Conservation (phyloP, 2,797 vertebrate species). For the Rhinatrema bivittatum region DNA sequence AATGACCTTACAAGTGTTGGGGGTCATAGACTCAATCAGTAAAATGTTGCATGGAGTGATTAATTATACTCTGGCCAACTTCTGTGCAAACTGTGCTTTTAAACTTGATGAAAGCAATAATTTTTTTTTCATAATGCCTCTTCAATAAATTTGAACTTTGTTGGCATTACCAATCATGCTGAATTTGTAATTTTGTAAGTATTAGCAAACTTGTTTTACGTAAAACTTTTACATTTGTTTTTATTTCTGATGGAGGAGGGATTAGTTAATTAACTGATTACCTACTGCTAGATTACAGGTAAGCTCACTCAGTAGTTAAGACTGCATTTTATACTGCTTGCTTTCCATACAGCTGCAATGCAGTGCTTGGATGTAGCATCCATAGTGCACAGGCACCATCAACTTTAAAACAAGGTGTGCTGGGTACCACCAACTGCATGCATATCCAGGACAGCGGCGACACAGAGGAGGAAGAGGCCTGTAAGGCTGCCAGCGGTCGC, state of each 20-base stretch:
- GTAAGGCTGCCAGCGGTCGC: no score
- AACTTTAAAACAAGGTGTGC: no score
- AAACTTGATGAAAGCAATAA: conserved; percentile 42
- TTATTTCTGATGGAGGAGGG: conserved; percentile 33
- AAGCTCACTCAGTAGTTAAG: conserved; percentile 1
- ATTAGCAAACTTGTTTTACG: conserved; percentile 31
- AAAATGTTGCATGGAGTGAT: conserved; percentile 49
- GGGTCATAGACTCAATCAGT: conserved; percentile 52
- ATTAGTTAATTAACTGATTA: conserved; percentile 35
- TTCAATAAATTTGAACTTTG: conserved; percentile 30
- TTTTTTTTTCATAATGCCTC: conserved; percentile 29
- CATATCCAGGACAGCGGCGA: no score
- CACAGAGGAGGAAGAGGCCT: no score
- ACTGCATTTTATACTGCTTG: no score
- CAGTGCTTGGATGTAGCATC: no score
- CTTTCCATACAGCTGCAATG: no score
- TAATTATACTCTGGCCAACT: no score
- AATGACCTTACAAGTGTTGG: conserved; percentile 44
- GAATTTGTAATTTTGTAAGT: conserved; percentile 27
- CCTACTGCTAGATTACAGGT: conserved; percentile 14
- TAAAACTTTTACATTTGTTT: conserved; percentile 33
- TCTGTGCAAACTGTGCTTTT: no score
- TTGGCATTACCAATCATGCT: conserved; percentile 36
- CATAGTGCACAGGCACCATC: no score
- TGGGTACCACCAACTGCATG: no score